These are phyloP conservation scores for Aldabrachelys gigantea DNA, from an alignment of 2,113 vertebrate species.

Conservation along the genomic window DNA sequence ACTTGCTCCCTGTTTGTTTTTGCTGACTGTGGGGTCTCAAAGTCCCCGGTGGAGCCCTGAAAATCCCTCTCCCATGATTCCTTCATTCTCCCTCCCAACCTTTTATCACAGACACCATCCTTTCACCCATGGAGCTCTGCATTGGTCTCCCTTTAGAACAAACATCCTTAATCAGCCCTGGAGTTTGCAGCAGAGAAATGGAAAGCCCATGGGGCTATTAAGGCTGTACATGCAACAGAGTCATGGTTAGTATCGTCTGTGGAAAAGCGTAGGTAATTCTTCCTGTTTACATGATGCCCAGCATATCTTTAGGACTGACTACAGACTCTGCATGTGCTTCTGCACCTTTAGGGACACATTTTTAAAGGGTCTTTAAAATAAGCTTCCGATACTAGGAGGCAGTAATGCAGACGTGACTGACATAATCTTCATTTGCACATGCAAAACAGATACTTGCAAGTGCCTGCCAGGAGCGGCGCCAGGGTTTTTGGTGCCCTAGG, in stretches of 20 bases:
- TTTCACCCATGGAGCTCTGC: slow-evolving; percentile 20
- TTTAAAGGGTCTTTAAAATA: background rate
- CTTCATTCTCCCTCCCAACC: slow-evolving; percentile 16
- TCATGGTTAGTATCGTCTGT: background rate
- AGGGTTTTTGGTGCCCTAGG: too few species aligned
- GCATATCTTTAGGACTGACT: slow-evolving; percentile 11
- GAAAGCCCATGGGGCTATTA: background rate
- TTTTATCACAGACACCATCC: background rate
- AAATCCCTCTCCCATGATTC: slow-evolving; percentile 40
- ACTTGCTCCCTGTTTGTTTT: background rate
- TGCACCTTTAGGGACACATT: background rate
- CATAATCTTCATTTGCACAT: background rate
- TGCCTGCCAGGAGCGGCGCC: rapidly evolving
- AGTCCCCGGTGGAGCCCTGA: slow-evolving; percentile 17
- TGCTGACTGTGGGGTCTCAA: slow-evolving; percentile 19
- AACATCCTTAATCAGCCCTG: slow-evolving; percentile 39
- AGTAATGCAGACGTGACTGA: background rate
- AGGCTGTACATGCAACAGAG: background rate
- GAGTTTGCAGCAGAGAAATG: slow-evolving; percentile 12
- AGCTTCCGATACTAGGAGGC: background rate
- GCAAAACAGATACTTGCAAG: background rate
- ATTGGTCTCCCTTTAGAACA: slow-evolving; percentile 32
- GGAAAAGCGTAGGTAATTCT: background rate
- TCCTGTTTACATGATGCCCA: background rate
- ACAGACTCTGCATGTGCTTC: background rate